Evolutionary conservation across 2,113 vertebrate species (phyloP), one percentile per base, ranked within the genome.

Genomic region (Cavia porcellus): DNA sequence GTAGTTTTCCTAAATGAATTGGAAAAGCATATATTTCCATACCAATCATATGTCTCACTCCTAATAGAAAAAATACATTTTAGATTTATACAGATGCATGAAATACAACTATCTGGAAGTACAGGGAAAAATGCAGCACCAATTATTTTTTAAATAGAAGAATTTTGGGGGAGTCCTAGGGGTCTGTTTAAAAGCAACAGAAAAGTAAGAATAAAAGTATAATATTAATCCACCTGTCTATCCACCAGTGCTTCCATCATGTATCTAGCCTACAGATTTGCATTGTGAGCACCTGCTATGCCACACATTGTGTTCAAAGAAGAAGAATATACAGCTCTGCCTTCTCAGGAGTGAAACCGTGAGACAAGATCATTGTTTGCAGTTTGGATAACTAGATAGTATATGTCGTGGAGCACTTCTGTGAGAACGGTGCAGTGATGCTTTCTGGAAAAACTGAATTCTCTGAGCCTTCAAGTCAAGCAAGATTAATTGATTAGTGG

Each of bases 41-140:
- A 92, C 89, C 75, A 94, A 92, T 83, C 96, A 45, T 50, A 83
- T 95, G 38, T 75, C 96, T 95, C 38, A 2, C 11, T 93, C 52
- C 47, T 95, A 90, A 96, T 68, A 77, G 57, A 89, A 86, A 94
- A 97, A 94, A 59, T 80, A 55, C 55, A 85, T 84, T 92, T 95
- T 91, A 77, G 24, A 87, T 95, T 94, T 90, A 64, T 14, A 86
- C 1, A 83, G 86, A 83, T 47, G 24, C 13, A 50, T 84, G 72
- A 92, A 95, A 77, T 82, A 77, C 7, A 85, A 30, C 45, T 83
- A 92, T 32, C 38, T 80, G 10, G 24, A 87, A 86, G 70, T 47
- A 61, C 10, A 24, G 22, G 32, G 80, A 92, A 52, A 85, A 89
- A n/a, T 30, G 22, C 38, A 74, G 15, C 3, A 61, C 19, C n/a